Conservation (phyloP, 1,140 invertebrate genomes). For the Pseudoatta argentina region DNA sequence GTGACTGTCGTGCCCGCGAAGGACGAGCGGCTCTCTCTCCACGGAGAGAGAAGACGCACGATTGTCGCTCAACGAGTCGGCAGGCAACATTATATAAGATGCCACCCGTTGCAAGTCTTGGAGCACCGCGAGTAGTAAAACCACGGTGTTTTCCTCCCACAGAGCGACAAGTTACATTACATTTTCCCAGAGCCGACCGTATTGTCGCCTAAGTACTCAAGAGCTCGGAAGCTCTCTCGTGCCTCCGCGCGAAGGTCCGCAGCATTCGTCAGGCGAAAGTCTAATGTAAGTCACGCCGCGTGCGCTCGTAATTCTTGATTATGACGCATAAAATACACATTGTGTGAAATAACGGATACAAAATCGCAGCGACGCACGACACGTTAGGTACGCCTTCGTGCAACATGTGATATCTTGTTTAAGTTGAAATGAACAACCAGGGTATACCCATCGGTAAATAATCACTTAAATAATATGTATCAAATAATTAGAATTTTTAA, state of each 20-base stretch:
- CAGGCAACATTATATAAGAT: conserved; percentile 82
- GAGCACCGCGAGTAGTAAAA: conserved; percentile 30
- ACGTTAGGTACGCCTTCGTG: neutral
- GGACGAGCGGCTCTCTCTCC: conserved; percentile 12
- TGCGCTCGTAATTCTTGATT: conserved; percentile 37
- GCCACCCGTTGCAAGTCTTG: conserved; percentile 67
- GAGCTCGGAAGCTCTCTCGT: conserved; percentile 19
- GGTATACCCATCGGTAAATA: neutral
- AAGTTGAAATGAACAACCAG: neutral
- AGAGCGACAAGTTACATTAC: conserved; percentile 29
- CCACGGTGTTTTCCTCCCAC: conserved; percentile 36
- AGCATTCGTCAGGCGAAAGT: conserved; percentile 8
- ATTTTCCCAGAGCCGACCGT: conserved; percentile 1
- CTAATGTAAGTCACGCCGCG: neutral
- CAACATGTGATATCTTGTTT: conserved; percentile 31
- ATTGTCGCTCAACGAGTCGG: conserved; percentile 73
- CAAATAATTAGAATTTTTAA: neutral
- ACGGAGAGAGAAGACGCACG: conserved; percentile 75
- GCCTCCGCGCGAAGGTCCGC: conserved; percentile 12
- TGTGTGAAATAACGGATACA: conserved; percentile 47
- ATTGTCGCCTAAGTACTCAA: conserved; percentile 2
- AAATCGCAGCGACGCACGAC: conserved; percentile 22
- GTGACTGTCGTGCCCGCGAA: conserved; percentile 60
- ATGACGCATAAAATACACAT: conserved; percentile 42
- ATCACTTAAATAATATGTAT: neutral